These are phyloP conservation scores for Aphis gossypii DNA, from an alignment of 1,140 invertebrate genomes.

Conservation along the genomic window DNA sequence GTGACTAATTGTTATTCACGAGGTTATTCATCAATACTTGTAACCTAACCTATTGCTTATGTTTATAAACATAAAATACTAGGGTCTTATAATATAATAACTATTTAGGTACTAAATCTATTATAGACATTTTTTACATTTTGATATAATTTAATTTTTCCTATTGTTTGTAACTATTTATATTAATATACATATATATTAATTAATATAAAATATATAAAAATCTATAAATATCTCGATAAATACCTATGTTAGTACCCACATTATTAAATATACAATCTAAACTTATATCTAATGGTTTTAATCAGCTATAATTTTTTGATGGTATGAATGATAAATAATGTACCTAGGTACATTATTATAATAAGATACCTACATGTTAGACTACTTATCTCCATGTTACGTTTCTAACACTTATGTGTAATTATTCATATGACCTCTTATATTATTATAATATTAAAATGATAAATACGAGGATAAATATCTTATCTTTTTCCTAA, in stretches of 20 bases:
- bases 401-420: not conserved
- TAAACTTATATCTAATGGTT: not conserved
- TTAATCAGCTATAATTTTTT: not conserved
- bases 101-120: not conserved
- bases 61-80: not conserved
- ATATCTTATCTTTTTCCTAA: not conserved
- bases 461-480: not conserved
- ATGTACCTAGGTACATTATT: not conserved
- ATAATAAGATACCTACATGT: not conserved
- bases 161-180: not conserved
- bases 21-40: no score
- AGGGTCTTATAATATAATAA: not conserved
- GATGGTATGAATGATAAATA: not conserved
- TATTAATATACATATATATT: no score
- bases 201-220: no score
- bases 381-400: not conserved
- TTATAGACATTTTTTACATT: not conserved
- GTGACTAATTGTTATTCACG: no score
- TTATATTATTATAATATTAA: not conserved
- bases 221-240: not conserved
- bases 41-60: not conserved
- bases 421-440: not conserved
- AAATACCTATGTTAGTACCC: not conserved
- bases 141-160: not conserved
- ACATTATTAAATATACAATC: not conserved